Percentiles rank a stretch among this genome's conserved stretches.
Conservation (phyloP, 2,888 invertebrate species). For the Mythimna impura region DNA sequence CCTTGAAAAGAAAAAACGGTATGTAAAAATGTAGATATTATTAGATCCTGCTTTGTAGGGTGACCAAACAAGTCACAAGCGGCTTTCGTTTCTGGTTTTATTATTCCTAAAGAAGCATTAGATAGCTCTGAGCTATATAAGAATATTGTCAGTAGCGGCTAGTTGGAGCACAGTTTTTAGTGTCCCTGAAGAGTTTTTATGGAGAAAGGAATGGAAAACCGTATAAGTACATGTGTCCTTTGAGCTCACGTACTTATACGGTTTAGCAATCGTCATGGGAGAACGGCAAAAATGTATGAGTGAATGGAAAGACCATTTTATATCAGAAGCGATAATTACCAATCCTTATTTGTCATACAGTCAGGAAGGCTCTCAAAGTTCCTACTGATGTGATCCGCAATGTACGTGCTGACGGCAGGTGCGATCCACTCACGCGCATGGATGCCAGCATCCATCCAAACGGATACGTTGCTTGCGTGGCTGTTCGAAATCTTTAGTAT, state of each 20-base stretch:
- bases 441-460: constrained; percentile 95
- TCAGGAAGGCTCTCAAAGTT: constrained; percentile 92
- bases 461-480: constrained; percentile 90
- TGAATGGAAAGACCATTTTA: background rate
- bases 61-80: background rate
- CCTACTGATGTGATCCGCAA: constrained; percentile 93
- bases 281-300: background rate
- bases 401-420: constrained; percentile 94
- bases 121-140: background rate
- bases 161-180: background rate
- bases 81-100: too few species aligned
- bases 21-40: too few species aligned
- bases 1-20: too few species aligned
- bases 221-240: too few species aligned
- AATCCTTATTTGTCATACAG: constrained; percentile 94
- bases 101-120: background rate
- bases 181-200: background rate
- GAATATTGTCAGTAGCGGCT: background rate
- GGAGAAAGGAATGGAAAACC: background rate
- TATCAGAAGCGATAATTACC: constrained; percentile 84
- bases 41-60: background rate
- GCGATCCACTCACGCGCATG: constrained; percentile 98
- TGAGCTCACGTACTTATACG: background rate
- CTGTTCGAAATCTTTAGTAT: constrained; percentile 93
- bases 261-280: background rate